phyloP scores from a whole-genome alignment of 2,113 vertebrate species.

The Nothocercus nigrocapillus region DNA sequence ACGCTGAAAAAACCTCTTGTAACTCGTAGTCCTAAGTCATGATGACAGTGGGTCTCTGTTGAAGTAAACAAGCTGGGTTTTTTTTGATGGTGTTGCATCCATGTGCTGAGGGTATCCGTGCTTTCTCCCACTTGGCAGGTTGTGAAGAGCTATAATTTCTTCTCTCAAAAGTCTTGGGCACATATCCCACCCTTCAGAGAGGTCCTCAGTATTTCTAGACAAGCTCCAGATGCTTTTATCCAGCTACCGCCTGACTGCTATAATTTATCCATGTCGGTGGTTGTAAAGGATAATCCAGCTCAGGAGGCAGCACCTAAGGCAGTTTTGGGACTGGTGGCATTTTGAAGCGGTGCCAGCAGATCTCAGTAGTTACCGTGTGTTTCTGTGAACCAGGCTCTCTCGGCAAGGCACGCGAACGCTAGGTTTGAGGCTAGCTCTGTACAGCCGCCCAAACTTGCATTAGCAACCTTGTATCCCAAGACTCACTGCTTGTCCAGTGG shows the following conservation, averaged over 20 bases:
- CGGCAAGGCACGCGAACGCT: not conserved
- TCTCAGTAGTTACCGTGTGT: not conserved
- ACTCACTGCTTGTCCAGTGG: rapidly evolving
- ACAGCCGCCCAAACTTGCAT: not conserved
- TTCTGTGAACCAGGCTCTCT: not conserved
- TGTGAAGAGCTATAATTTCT: not conserved
- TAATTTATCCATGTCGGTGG: rapidly evolving
- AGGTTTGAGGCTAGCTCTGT: not conserved
- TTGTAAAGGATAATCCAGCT: rapidly evolving
- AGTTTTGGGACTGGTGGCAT: not conserved
- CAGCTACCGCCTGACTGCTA: not conserved
- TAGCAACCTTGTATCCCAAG: rapidly evolving
- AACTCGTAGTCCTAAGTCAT: not conserved
- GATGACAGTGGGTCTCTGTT: not conserved
- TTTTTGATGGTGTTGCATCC: not conserved
- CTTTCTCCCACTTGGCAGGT: not conserved
- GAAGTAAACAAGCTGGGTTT: rapidly evolving
- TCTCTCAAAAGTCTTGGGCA: not conserved
- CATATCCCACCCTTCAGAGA: not conserved
- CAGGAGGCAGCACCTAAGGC: not conserved
- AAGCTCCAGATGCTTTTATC: not conserved
- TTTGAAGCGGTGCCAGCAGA: not conserved
- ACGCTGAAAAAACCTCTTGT: not conserved
- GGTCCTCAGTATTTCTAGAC: not conserved
- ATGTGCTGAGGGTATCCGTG: not conserved